These are phyloP conservation scores for Aleadryas rufinucha DNA, from an alignment of 2,113 vertebrate species.

Conservation along the genomic window DNA sequence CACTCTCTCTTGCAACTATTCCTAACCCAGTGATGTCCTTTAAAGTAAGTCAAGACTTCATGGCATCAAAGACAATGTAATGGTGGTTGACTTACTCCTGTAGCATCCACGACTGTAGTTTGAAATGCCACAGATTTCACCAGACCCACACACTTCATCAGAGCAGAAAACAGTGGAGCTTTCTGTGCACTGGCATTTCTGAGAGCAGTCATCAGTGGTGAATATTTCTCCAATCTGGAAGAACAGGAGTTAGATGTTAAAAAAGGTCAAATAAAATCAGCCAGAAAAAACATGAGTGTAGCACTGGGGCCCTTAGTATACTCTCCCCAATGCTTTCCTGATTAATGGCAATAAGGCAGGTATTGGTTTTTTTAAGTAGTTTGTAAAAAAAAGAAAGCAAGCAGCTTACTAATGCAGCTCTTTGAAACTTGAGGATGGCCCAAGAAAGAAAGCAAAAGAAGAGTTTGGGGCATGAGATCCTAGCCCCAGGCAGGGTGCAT, in stretches of 20 bases:
- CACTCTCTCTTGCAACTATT: not conserved
- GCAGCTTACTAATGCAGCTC: not conserved
- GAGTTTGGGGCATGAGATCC: not conserved
- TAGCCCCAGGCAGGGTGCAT: not conserved
- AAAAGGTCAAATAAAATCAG: not conserved
- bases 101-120: slow-evolving; percentile 64
- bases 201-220: slow-evolving; percentile 62
- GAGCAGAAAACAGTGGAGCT: slow-evolving; percentile 48
- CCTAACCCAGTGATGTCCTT: not conserved
- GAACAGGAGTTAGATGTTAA: not conserved
- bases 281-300: not conserved
- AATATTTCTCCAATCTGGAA: slow-evolving; percentile 60
- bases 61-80: not conserved
- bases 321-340: not conserved
- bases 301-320: not conserved
- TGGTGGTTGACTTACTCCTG: slow-evolving; percentile 29
- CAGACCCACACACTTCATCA: not conserved
- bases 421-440: not conserved
- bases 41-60: not conserved
- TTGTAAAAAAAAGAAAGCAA: not conserved
- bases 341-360: not conserved
- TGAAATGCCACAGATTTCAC: slow-evolving; percentile 32
- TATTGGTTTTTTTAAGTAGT: not conserved
- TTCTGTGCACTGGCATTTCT: slow-evolving; percentile 55
- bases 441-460: not conserved